Conservation (phyloP, 2,888 invertebrate genomes). For the Coremacera marginata region DNA sequence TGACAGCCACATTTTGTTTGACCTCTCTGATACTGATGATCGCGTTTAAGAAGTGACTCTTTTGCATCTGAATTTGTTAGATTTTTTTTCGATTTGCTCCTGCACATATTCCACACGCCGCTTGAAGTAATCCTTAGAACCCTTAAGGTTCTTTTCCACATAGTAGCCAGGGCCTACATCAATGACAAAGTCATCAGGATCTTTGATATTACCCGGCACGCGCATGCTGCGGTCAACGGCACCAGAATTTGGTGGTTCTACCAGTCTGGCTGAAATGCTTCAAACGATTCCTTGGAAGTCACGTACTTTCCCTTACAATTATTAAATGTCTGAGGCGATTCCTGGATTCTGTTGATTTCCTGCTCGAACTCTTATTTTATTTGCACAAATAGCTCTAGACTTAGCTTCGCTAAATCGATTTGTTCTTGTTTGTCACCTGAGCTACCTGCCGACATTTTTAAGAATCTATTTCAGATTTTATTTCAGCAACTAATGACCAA, state of each 20-base stretch:
- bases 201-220: constrained; percentile 89
- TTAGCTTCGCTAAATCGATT: constrained; percentile 85
- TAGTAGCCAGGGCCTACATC: constrained; percentile 98
- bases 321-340: constrained; percentile 89
- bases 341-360: constrained; percentile 90
- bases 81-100: constrained; percentile 96
- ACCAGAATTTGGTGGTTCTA: constrained; percentile 90
- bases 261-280: constrained; percentile 81
- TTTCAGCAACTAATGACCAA: no score
- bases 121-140: constrained; percentile 92
- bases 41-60: constrained; percentile 83
- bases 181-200: constrained; percentile 88
- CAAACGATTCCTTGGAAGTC: constrained; percentile 87
- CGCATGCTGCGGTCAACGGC: constrained; percentile 98
- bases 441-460: constrained; percentile 53
- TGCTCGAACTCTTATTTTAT: constrained; percentile 90
- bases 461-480: no score
- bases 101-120: constrained; percentile 91
- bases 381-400: constrained; percentile 83
- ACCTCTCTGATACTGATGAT: constrained; percentile 83
- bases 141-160: constrained; percentile 87
- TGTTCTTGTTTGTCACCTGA: constrained; percentile 75
- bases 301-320: constrained; percentile 91
- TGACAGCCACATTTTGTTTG: constrained; percentile 70
- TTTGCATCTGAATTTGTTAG: constrained; percentile 75